A percentile compares a stretch with the other conserved stretches of the same genome.
phyloP scores from a whole-genome alignment of 2,797 vertebrate species.

The Selene dorsalis region DNA sequence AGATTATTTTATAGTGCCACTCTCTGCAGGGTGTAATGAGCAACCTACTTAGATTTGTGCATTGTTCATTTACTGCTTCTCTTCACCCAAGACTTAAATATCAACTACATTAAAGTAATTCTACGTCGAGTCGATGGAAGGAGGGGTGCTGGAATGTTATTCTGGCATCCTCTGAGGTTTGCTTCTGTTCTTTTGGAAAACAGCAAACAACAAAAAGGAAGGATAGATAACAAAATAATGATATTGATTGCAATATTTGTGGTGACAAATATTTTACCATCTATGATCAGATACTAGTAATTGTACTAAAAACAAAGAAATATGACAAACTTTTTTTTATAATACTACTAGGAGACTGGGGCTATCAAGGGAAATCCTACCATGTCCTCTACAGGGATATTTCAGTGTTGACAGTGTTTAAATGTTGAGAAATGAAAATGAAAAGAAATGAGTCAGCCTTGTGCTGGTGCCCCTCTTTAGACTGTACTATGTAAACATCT shows the following conservation, averaged over 20 bases:
- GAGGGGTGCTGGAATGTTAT: conserved; percentile 12
- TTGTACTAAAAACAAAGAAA: background rate
- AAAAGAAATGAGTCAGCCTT: conserved; percentile 4
- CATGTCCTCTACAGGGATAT: background rate
- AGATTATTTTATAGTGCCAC: conserved; percentile 20
- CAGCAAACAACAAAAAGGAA: background rate
- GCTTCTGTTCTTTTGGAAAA: conserved; percentile 4
- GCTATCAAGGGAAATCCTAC: background rate
- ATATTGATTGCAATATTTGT: background rate
- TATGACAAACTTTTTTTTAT: background rate
- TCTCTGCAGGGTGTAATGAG: conserved; percentile 32
- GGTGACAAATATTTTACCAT: background rate
- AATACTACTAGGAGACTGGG: background rate
- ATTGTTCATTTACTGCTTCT: conserved; percentile 34
- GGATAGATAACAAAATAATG: background rate
- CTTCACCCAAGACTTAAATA: conserved; percentile 22
- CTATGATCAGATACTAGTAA: background rate
- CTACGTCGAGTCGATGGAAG: conserved; percentile 5
- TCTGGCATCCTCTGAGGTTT: conserved; percentile 5
- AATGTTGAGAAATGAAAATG: conserved; percentile 14
- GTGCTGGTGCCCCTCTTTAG: background rate
- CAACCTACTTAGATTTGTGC: conserved; percentile 34
- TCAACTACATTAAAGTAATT: conserved; percentile 23
- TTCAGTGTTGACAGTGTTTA: conserved; percentile 3
- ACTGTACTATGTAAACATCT: conserved; percentile 25